Percentiles rank a stretch among this genome's conserved stretches.
phyloP scores from a whole-genome alignment of 2,888 invertebrate species.

The Tachina grossa region DNA sequence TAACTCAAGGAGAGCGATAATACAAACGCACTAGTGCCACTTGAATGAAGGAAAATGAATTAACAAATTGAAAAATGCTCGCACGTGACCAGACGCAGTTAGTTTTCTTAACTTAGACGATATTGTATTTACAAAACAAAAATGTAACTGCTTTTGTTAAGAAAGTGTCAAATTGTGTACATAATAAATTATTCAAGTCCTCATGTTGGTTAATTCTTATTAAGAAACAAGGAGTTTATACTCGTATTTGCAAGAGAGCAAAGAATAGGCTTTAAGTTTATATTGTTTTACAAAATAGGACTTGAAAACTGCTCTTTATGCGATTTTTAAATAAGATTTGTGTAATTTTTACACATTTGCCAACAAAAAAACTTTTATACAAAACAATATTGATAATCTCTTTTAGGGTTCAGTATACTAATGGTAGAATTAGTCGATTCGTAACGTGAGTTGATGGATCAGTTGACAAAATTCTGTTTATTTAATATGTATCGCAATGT shows the following conservation, averaged over 20 bases:
- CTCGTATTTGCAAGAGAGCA: not conserved
- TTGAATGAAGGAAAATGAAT: slow-evolving; percentile 33
- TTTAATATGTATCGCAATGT: no score
- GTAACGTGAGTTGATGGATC: no score
- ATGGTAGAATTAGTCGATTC: no score
- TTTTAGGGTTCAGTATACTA: no score
- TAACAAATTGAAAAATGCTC: slow-evolving; percentile 61
- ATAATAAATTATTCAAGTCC: slow-evolving; percentile 18
- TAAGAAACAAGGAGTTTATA: not conserved
- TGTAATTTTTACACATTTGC: no score
- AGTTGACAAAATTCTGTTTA: no score
- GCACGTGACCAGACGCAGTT: slow-evolving; percentile 63
- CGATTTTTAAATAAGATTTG: no score
- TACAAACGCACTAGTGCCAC: slow-evolving; percentile 9
- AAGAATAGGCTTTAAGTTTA: not conserved
- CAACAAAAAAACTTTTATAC: no score
- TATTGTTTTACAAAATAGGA: no score
- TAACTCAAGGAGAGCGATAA: not conserved
- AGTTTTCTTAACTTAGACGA: not conserved
- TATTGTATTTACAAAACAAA: not conserved
- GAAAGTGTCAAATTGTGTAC: slow-evolving; percentile 34
- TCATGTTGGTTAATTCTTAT: not conserved
- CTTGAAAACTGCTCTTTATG: no score
- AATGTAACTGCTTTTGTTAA: slow-evolving; percentile 28
- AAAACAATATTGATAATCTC: no score